These are phyloP conservation scores for Lordiphosa stackelbergi DNA, from an alignment of 1,140 invertebrate genomes.

Conservation along the genomic window DNA sequence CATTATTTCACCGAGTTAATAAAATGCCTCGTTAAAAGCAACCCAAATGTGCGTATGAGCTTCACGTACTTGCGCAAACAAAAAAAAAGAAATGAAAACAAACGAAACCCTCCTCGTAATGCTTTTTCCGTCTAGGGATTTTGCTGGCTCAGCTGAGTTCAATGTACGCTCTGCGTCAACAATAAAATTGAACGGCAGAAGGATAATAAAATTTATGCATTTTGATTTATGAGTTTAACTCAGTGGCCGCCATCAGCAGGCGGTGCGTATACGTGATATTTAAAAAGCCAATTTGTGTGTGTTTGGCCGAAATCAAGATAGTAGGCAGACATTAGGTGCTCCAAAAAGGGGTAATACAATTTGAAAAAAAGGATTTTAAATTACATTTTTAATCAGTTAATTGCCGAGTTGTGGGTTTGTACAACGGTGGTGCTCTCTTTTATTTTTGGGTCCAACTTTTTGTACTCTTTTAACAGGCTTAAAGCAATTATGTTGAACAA, in stretches of 20 bases:
- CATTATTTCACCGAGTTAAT: conserved; percentile 51
- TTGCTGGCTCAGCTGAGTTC: conserved; percentile 21
- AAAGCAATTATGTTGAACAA: too few species aligned
- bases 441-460: too few species aligned
- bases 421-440: too few species aligned
- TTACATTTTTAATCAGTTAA: conserved; percentile 6
- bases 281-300: conserved; percentile 19
- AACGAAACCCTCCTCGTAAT: not conserved
- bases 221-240: conserved; percentile 49
- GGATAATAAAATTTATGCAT: conserved; percentile 49
- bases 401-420: not conserved
- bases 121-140: conserved; percentile 5
- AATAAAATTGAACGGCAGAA: conserved; percentile 4
- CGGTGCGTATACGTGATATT: conserved; percentile 46
- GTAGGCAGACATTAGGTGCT: not conserved
- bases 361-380: not conserved
- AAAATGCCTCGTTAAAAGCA: conserved; percentile 50
- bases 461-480: too few species aligned
- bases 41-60: conserved; percentile 33
- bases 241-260: conserved; percentile 29
- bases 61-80: not conserved
- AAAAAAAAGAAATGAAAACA: not conserved
- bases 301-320: not conserved
- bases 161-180: too few species aligned
- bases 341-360: conserved; percentile 13